A percentile compares a stretch with the other conserved stretches of the same genome.
Conservation (phyloP, 2,797 vertebrate species). For the Poeciliopsis infans region DNA sequence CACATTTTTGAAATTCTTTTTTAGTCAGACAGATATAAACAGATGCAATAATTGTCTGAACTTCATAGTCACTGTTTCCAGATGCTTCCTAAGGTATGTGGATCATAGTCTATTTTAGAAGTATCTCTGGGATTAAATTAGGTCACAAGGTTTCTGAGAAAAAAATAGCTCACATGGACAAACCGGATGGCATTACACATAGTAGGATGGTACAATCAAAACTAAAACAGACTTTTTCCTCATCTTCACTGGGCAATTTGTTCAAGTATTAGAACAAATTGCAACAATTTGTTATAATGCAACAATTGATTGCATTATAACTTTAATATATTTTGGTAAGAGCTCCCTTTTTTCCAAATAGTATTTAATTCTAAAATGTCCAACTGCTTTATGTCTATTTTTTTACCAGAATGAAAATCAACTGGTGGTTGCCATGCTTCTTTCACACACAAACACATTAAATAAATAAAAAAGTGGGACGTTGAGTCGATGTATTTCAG, state of each 20-base stretch:
- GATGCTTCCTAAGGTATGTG: constrained; percentile 69
- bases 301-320: background rate
- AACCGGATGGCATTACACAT: constrained; percentile 13
- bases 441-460: background rate
- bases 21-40: constrained; percentile 13
- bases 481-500: background rate
- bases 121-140: constrained; percentile 69
- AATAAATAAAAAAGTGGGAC: background rate
- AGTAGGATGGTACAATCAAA: constrained; percentile 20
- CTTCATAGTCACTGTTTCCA: constrained; percentile 43
- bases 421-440: background rate
- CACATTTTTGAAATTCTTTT: constrained; percentile 2
- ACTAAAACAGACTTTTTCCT: background rate
- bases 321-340: background rate
- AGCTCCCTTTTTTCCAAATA: background rate
- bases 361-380: background rate
- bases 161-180: constrained; percentile 38
- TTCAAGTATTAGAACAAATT: background rate
- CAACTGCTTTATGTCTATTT: background rate
- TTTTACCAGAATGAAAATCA: background rate
- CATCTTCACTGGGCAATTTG: background rate
- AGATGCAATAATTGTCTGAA: constrained; percentile 25
- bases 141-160: constrained; percentile 66
- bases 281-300: no score
- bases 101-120: constrained; percentile 76